Evolutionary conservation across 2,888 invertebrate genomes (phyloP).

Genomic region (Mylabris sibirica): DNA sequence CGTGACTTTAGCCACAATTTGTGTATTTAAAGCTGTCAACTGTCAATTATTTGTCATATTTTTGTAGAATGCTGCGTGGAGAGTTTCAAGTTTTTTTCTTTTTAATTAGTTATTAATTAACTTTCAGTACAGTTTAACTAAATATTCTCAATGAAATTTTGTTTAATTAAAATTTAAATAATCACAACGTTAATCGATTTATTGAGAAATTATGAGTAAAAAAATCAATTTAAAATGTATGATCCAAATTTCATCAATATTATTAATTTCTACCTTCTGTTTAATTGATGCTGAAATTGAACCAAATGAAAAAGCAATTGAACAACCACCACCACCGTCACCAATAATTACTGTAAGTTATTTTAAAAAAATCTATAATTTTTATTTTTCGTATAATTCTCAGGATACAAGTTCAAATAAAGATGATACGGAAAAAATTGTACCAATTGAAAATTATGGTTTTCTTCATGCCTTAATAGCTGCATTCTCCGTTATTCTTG

Average conservation of each 20-base stretch:
- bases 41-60: background rate
- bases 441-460: conserved; percentile 67
- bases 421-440: conserved; percentile 22
- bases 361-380: conserved; percentile 18
- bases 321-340: conserved; percentile 18
- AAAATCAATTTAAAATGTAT: background rate
- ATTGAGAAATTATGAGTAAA: background rate
- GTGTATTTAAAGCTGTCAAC: background rate
- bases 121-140: background rate
- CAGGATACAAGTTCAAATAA: conserved; percentile 12
- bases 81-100: background rate
- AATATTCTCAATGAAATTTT: conserved; percentile 1
- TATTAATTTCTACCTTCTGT: conserved; percentile 23
- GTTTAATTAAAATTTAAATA: background rate
- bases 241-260: conserved; percentile 24
- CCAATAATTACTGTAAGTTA: conserved; percentile 41
- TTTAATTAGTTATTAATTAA: background rate
- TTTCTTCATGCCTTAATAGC: conserved; percentile 95
- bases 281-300: conserved; percentile 43
- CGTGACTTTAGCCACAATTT: background rate
- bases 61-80: background rate
- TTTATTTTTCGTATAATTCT: background rate
- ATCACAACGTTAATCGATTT: background rate
- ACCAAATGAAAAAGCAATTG: conserved; percentile 45
- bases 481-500: conserved; percentile 93